Evolutionary conservation across 1,140 invertebrate species (phyloP).

Genomic region (Lordiphosa clarofinis): DNA sequence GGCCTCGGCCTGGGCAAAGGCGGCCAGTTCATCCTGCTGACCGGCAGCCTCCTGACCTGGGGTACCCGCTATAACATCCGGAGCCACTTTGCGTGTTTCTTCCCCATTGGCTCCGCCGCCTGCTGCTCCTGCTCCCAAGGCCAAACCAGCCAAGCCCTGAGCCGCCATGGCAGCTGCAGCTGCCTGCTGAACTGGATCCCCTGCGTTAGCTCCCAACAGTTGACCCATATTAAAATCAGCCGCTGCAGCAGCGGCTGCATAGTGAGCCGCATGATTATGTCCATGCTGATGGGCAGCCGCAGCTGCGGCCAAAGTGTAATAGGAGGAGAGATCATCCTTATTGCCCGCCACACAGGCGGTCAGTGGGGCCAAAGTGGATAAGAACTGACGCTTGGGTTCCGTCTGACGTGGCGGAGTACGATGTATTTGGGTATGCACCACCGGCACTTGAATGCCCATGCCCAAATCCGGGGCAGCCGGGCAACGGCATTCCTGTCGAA

Average conservation of each 20-base stretch:
- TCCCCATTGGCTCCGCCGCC: conserved; percentile 25
- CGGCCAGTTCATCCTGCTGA: conserved; percentile 86
- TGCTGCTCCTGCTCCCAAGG: neutral
- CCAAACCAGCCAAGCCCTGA: conserved; percentile 35
- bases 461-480: conserved; percentile 82
- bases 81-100: conserved; percentile 82
- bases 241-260: conserved; percentile 76
- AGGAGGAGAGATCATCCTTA: conserved; percentile 85
- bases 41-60: conserved; percentile 80
- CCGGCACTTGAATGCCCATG: conserved; percentile 80
- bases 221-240: conserved; percentile 85
- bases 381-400: conserved; percentile 85
- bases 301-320: conserved; percentile 83
- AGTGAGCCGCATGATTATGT: conserved; percentile 79
- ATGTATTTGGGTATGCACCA: conserved; percentile 74
- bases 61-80: conserved; percentile 89
- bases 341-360: conserved; percentile 86
- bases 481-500: conserved; percentile 69
- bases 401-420: conserved; percentile 74
- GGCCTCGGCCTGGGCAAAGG: conserved; percentile 91
- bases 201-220: conserved; percentile 81
- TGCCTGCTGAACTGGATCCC: conserved; percentile 35
- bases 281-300: conserved; percentile 79
- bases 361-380: conserved; percentile 87
- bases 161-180: conserved; percentile 41